phyloP scores from a whole-genome alignment of 2,888 invertebrate species.

The Blastobasis adustella region DNA sequence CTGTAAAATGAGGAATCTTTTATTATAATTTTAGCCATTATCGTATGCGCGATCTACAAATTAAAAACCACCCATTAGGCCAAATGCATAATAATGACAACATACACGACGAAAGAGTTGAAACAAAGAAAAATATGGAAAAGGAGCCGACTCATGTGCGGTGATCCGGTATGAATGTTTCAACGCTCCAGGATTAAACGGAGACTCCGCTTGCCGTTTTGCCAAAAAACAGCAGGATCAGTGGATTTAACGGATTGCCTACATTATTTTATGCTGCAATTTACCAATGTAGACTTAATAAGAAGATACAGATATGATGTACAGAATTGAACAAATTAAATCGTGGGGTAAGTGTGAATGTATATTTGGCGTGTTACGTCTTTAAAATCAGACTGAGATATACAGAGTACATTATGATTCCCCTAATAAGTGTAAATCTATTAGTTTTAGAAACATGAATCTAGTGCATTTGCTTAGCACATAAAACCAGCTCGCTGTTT shows the following conservation, averaged over 20 bases:
- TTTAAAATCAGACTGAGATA: no score
- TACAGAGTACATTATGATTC: no score
- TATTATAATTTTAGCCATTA: slow-evolving; percentile 24
- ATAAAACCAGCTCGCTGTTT: no score
- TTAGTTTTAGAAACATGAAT: no score
- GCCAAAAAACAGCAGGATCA: slow-evolving; percentile 46
- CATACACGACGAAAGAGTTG: slow-evolving; percentile 26
- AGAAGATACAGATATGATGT: no score
- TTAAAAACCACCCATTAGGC: slow-evolving; percentile 17
- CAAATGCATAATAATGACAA: slow-evolving; percentile 17
- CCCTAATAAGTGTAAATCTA: no score
- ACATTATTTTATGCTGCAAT: slow-evolving; percentile 1
- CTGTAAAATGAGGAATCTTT: slow-evolving; percentile 20
- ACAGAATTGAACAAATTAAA: no score
- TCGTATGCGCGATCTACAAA: slow-evolving; percentile 24
- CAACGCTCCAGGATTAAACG: slow-evolving; percentile 35
- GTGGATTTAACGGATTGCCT: slow-evolving; percentile 55
- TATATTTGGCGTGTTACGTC: no score
- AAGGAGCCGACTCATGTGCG: slow-evolving; percentile 25
- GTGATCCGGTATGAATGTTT: slow-evolving; percentile 34
- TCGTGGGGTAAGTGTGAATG: no score
- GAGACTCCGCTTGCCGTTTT: slow-evolving; percentile 34
- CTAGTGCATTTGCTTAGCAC: no score
- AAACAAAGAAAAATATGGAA: slow-evolving; percentile 29
- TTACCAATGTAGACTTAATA: no score